Evolutionary conservation across 2,113 vertebrate genomes (phyloP).

Genomic region (Lynx canadensis): DNA sequence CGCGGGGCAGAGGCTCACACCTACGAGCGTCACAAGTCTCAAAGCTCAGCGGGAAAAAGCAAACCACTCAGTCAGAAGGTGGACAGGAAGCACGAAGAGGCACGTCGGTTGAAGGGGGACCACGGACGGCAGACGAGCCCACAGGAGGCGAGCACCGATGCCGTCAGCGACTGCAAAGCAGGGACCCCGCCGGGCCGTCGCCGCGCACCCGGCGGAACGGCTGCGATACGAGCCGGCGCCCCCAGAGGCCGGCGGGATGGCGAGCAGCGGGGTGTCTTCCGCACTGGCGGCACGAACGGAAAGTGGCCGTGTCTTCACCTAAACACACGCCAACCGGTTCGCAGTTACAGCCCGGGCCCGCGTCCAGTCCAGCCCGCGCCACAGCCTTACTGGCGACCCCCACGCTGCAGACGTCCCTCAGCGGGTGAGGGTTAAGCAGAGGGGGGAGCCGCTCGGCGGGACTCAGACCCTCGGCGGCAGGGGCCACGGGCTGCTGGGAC

Average conservation of each 20-base stretch:
- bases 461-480: neutral
- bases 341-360: rapidly evolving
- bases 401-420: neutral
- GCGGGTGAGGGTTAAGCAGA: neutral
- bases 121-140: neutral
- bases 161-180: neutral
- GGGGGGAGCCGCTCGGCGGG: neutral
- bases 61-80: neutral
- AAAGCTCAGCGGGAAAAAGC: neutral
- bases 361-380: rapidly evolving
- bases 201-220: rapidly evolving
- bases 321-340: rapidly evolving
- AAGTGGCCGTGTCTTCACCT: neutral
- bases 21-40: neutral
- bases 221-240: neutral
- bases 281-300: rapidly evolving
- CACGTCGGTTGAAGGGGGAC: rapidly evolving
- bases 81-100: neutral
- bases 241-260: rapidly evolving
- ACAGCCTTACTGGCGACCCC: rapidly evolving
- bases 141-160: neutral
- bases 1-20: neutral
- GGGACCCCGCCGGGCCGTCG: neutral
- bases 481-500: neutral
- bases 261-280: neutral